Base-by-base conservation (phyloP, 1,140 invertebrate species). In the Apis mellifera region DNA sequence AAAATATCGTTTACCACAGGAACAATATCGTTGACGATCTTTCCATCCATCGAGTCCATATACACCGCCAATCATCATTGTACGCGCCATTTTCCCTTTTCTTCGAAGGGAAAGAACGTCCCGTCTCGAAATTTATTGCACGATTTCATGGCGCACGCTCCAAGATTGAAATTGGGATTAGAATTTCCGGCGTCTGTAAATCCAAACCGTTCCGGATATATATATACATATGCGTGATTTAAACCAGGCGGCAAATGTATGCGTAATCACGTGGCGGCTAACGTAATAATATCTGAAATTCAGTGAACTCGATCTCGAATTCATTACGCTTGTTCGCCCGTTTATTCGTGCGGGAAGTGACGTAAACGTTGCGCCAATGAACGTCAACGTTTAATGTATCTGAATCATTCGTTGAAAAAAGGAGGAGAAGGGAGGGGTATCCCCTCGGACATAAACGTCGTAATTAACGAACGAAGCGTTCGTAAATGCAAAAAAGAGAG, bases 91-190 rank as follows among this genome's bases (percentile, higher is more conserved):
- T 26, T 55, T 21, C 69, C 17, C 15, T 21, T 57, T 59, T 17
- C 54, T 72, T 9, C 23, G 19, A 13, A 4, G 66, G 32, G 1
- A 59, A 70, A n/a, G n/a, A 59, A 26, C 48, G 42, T 26, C 12
- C 1, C 15, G 1, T 12, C 32, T 70, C 26, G 15, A 26, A 71
- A 78, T 79, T 79, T 79, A 62, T 79, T 13, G 66, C 66, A 54
- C 17, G 55, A 71, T 71, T 54, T 71, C 68, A 32, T 42, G 42
- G 48, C n/a, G 57, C 23, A 11, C 12, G 76, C 32, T 48, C 12
- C 4, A 62, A 79, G 57, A 79, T 79, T 72, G 77, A 72, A 79
- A 62, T 79, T 79, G 12, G 68, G 55, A 72, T 72, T 79, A 79
- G 57, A 79, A 62, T 79, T 72, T 79, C 66, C 76, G 19, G 54